phyloP scores from a whole-genome alignment of 2,113 vertebrate genomes.

The Spermophilus dauricus region DNA sequence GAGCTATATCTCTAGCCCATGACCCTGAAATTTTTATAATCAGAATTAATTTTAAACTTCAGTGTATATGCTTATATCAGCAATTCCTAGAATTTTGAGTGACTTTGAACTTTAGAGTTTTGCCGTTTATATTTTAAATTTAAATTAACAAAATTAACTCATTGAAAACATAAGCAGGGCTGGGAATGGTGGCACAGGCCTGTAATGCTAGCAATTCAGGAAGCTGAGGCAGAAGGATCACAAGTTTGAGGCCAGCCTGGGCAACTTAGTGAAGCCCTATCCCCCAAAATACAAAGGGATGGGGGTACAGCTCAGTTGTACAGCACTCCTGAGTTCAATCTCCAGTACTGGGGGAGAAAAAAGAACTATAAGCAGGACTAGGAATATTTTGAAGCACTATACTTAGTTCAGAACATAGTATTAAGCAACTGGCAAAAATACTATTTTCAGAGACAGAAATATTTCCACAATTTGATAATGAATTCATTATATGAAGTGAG shows the following conservation, averaged over 20 bases:
- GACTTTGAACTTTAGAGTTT: slow-evolving; percentile 31
- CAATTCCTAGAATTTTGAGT: slow-evolving; percentile 3
- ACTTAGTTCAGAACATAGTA: not conserved
- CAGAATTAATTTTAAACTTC: slow-evolving; percentile 36
- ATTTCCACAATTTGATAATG: not conserved
- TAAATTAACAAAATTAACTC: slow-evolving; percentile 31
- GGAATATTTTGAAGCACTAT: not conserved
- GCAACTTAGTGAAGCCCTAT: too few relatives aligned
- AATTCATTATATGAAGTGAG: not conserved
- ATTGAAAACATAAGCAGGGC: not conserved
- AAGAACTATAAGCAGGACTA: not conserved
- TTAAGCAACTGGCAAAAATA: slow-evolving; percentile 7
- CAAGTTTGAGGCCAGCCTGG: too few relatives aligned
- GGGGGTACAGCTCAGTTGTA: too few relatives aligned
- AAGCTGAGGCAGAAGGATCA: too few relatives aligned
- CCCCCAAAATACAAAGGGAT: too few relatives aligned
- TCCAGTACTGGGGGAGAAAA: too few relatives aligned
- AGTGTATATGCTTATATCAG: not conserved
- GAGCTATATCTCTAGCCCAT: too few relatives aligned
- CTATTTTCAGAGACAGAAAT: not conserved
- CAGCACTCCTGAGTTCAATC: too few relatives aligned
- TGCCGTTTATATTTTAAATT: not conserved
- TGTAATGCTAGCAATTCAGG: too few relatives aligned
- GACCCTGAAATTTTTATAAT: not conserved
- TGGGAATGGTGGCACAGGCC: not conserved